Evolutionary conservation across 1,140 invertebrate genomes (phyloP).

Genomic region (Yoshiicerus persimilis): DNA sequence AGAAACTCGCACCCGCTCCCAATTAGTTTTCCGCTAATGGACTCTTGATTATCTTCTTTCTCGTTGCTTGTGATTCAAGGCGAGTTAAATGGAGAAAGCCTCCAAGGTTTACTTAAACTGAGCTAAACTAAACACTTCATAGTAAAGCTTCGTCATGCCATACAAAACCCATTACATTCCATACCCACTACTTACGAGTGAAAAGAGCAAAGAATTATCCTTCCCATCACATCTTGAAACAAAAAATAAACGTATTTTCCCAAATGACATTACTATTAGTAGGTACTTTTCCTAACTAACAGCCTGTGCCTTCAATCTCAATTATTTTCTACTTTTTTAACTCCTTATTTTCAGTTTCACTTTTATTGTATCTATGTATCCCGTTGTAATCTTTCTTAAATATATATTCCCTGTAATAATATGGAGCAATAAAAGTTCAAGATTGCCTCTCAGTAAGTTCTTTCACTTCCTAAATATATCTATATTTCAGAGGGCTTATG

Average conservation of each 20-base stretch:
- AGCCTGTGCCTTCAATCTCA: background rate
- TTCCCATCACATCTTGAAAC: background rate
- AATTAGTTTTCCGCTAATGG: conserved; percentile 25
- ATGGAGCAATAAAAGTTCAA: background rate
- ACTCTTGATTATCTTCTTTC: conserved; percentile 26
- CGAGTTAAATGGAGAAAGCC: conserved; percentile 12
- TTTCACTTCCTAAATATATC: background rate
- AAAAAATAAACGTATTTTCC: background rate
- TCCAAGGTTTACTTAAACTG: background rate
- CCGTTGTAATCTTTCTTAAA: background rate
- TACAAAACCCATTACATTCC: background rate
- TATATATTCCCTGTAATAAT: background rate
- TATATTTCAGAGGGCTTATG: background rate
- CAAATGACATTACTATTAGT: background rate
- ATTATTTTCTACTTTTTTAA: background rate
- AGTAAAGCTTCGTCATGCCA: background rate
- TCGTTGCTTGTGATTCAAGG: background rate
- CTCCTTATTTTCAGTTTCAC: background rate
- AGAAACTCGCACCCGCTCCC: background rate
- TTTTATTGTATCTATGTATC: background rate
- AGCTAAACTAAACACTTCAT: background rate
- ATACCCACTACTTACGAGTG: background rate
- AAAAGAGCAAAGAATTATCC: background rate
- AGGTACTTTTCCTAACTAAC: background rate
- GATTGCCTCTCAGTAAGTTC: background rate